Evolutionary conservation across 2,888 invertebrate species (phyloP).

Genomic region (Pyrrhosoma nymphula): DNA sequence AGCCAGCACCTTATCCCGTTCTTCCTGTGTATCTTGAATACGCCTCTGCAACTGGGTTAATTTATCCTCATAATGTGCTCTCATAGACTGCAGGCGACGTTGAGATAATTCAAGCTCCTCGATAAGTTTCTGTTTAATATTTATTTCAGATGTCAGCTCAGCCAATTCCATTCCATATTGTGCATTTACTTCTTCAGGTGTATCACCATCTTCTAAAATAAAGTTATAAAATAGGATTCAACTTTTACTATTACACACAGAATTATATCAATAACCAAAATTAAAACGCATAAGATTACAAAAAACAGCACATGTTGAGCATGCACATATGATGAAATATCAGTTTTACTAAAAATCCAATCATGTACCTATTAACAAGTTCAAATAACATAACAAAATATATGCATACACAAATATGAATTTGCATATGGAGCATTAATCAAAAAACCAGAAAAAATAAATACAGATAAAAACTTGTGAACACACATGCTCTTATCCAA

Average conservation of each 20-base stretch:
- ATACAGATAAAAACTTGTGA: too few species aligned
- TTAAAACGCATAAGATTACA: slow-evolving; percentile 69
- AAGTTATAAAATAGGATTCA: background rate
- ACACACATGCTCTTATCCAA: too few species aligned
- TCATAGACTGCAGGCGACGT: slow-evolving; percentile 89
- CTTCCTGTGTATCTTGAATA: slow-evolving; percentile 93
- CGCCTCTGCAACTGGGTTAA: slow-evolving; percentile 89
- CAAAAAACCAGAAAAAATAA: too few species aligned
- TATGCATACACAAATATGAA: too few species aligned
- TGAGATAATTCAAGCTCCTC: slow-evolving; percentile 96
- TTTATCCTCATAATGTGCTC: slow-evolving; percentile 95
- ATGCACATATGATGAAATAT: slow-evolving; percentile 14
- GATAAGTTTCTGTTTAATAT: slow-evolving; percentile 95
- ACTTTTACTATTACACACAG: slow-evolving; percentile 66
- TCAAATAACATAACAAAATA: background rate
- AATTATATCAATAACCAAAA: slow-evolving; percentile 16
- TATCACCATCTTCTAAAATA: slow-evolving; percentile 77
- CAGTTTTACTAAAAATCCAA: slow-evolving; percentile 30
- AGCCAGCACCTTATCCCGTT: slow-evolving; percentile 92
- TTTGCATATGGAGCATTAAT: too few species aligned
- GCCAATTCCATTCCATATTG: slow-evolving; percentile 89
- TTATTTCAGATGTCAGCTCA: slow-evolving; percentile 94
- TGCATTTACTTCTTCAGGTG: slow-evolving; percentile 73
- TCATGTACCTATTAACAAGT: slow-evolving; percentile 14
- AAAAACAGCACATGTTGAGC: background rate